phyloP scores from a whole-genome alignment of 2,113 vertebrate genomes.

The Scortum barcoo region DNA sequence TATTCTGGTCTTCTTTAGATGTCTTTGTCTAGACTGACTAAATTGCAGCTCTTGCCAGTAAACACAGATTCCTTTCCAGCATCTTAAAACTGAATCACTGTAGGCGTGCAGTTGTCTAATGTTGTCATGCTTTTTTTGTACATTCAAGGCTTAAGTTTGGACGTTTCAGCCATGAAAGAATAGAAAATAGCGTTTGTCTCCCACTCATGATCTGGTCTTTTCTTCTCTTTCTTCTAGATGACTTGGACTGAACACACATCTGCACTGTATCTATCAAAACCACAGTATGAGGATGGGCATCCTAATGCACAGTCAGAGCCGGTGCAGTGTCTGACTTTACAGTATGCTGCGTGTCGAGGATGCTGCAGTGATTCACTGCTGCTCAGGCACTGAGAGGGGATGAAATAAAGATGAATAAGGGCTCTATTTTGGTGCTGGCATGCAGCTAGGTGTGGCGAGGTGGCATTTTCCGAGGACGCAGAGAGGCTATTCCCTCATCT shows the following conservation, averaged over 20 bases:
- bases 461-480: background rate
- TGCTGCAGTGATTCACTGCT: background rate
- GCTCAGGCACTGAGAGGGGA: constrained; percentile 16
- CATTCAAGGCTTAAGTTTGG: constrained; percentile 9
- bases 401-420: constrained; percentile 1
- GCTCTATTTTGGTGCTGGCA: constrained; percentile 2
- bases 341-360: constrained; percentile 5
- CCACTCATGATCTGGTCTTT: constrained; percentile 15
- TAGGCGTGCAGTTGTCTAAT: background rate
- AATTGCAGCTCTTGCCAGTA: background rate
- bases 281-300: background rate
- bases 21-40: constrained; percentile 13
- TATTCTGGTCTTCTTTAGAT: background rate
- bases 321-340: background rate
- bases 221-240: background rate
- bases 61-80: constrained; percentile 15
- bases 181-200: background rate
- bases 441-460: background rate
- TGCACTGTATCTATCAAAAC: background rate
- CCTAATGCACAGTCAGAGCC: background rate
- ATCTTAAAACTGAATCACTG: background rate
- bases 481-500: background rate
- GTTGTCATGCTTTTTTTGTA: background rate
- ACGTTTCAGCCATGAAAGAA: no score
- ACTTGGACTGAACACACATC: constrained; percentile 63